A percentile compares a stretch with the other conserved stretches of the same genome.
Conservation (phyloP, 2,888 invertebrate genomes). For the Pseudococcus jackbeardsleyi region DNA sequence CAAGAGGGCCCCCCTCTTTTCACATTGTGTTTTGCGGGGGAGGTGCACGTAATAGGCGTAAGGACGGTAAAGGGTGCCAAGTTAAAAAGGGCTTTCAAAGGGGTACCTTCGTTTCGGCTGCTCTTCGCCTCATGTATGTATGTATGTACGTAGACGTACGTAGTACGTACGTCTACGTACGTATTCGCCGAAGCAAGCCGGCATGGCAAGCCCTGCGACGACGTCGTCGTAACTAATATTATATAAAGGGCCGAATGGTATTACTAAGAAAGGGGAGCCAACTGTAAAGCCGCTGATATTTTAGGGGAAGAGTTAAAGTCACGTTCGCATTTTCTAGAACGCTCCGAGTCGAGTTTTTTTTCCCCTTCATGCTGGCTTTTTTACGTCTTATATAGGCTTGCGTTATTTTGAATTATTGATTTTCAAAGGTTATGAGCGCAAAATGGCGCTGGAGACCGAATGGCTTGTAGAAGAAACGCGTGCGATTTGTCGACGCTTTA, state of each 20-base stretch:
- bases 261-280: conserved; percentile 62
- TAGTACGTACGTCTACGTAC: too few species aligned
- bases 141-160: too few species aligned
- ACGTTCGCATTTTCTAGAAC: conserved; percentile 58
- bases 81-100: conserved; percentile 64
- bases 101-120: conserved; percentile 48
- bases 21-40: conserved; percentile 58
- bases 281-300: conserved; percentile 64
- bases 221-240: conserved; percentile 64
- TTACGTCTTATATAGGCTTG: conserved; percentile 44
- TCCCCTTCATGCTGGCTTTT: background rate
- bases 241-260: conserved; percentile 64
- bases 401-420: conserved; percentile 56
- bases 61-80: conserved; percentile 65
- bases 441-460: conserved; percentile 26
- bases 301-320: conserved; percentile 64
- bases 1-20: conserved; percentile 57
- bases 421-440: conserved; percentile 54
- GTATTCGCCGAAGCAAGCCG: conserved; percentile 30
- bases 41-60: conserved; percentile 63
- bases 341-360: conserved; percentile 46
- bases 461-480: conserved; percentile 26
- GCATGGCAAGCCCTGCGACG: conserved; percentile 39
- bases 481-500: background rate
- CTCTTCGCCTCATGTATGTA: conserved; percentile 46